Evolutionary conservation across 2,797 vertebrate genomes (phyloP).

Genomic region (Leptatherina wallacei): DNA sequence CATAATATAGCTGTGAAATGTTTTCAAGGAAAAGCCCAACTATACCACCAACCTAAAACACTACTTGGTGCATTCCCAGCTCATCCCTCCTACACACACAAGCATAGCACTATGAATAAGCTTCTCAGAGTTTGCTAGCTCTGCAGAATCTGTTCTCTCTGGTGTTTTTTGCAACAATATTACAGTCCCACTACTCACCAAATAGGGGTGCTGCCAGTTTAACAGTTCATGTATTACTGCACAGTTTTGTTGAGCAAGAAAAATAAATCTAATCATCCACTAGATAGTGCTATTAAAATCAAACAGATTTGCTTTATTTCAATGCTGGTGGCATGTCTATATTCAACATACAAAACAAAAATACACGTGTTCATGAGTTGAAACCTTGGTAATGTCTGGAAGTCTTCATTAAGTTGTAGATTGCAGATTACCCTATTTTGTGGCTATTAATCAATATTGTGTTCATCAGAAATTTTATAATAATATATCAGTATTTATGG

Average conservation of each 20-base stretch:
- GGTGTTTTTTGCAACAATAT: conserved; percentile 46
- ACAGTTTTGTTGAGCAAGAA: conserved; percentile 5
- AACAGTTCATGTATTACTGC: conserved; percentile 22
- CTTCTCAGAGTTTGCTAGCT: conserved; percentile 56
- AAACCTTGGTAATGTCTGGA: neutral
- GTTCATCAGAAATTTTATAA: neutral
- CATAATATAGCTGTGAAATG: conserved; percentile 44
- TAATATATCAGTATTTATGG: neutral
- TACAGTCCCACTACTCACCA: conserved; percentile 40
- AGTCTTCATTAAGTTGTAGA: too few species aligned
- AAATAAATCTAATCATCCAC: conserved; percentile 3
- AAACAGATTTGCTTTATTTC: neutral
- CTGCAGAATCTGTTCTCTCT: conserved; percentile 44
- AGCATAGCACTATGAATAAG: conserved; percentile 60
- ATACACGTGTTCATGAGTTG: neutral
- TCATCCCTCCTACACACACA: conserved; percentile 70
- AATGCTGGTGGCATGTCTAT: neutral
- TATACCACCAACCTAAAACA: conserved; percentile 49
- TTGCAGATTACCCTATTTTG: neutral
- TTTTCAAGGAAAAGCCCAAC: conserved; percentile 59
- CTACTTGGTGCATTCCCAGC: conserved; percentile 58
- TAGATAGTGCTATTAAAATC: conserved; percentile 10
- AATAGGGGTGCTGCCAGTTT: conserved; percentile 35
- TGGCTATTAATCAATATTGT: neutral
- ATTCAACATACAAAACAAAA: conserved; percentile 3